phyloP scores from a whole-genome alignment of 2,113 vertebrate species.

The Rhinogobius similis region DNA sequence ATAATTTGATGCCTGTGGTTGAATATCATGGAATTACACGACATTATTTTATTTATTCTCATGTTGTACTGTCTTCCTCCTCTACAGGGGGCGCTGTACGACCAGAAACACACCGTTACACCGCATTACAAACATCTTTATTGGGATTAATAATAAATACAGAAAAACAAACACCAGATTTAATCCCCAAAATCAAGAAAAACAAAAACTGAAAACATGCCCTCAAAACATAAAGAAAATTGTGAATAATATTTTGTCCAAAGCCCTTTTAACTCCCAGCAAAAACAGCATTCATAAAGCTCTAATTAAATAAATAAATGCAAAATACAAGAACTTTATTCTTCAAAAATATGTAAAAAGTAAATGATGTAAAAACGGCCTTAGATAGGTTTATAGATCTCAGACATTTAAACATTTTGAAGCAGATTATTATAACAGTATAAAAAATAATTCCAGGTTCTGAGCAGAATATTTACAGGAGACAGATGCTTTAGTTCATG shows the following conservation, averaged over 20 bases:
- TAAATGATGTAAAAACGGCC: too few species aligned
- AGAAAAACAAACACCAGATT: not conserved
- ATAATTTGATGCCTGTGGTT: too few species aligned
- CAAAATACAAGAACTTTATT: too few species aligned
- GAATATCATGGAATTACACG: too few species aligned
- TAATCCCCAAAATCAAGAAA: not conserved
- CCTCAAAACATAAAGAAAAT: not conserved
- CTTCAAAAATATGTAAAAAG: not conserved
- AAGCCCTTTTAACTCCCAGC: not conserved
- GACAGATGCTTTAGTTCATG: not conserved
- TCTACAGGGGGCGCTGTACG: too few species aligned
- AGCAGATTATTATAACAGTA: constrained; percentile 2
- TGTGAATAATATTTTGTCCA: not conserved
- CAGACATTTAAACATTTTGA: too few species aligned
- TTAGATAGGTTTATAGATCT: too few species aligned
- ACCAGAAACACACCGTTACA: too few species aligned
- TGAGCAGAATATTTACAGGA: not conserved
- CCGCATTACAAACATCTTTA: not conserved
- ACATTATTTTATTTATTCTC: too few species aligned
- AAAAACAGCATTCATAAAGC: too few species aligned
- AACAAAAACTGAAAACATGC: not conserved
- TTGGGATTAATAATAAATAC: constrained; percentile 3
- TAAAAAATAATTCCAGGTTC: not conserved
- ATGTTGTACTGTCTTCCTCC: too few species aligned
- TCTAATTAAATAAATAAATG: not conserved